phyloP scores from a whole-genome alignment of 2,888 invertebrate species.

The Tipula helvola region DNA sequence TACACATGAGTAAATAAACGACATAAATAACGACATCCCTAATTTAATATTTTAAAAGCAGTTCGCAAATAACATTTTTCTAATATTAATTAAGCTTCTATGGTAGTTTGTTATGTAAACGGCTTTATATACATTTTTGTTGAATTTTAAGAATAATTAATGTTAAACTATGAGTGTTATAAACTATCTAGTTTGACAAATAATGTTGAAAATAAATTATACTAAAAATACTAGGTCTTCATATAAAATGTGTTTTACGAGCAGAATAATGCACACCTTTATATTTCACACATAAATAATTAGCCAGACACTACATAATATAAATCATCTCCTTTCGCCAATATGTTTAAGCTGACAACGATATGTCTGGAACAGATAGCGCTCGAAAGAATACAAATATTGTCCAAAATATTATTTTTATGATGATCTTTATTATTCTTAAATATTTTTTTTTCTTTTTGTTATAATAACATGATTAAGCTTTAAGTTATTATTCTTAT shows the following conservation, averaged over 20 bases:
- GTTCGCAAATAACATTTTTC: background rate
- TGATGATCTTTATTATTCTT: background rate
- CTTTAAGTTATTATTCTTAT: background rate
- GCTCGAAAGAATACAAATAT: background rate
- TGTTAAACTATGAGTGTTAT: background rate
- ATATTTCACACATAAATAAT: background rate
- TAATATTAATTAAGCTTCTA: background rate
- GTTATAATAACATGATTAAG: background rate
- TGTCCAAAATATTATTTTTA: background rate
- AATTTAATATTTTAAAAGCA: background rate
- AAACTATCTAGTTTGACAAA: background rate
- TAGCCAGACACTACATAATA: background rate
- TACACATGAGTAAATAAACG: too few relatives aligned
- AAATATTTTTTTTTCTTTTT: background rate
- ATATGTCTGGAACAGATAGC: background rate
- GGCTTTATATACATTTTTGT: background rate
- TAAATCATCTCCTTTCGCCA: background rate
- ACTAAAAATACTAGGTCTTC: background rate
- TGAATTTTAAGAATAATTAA: background rate
- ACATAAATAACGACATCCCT: background rate
- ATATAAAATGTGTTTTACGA: background rate
- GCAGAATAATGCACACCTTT: background rate
- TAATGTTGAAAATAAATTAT: background rate
- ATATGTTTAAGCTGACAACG: background rate
- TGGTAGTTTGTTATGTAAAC: background rate